Evolutionary conservation across 2,888 invertebrate species (phyloP).

Genomic region (Lamellibrachia satsuma): DNA sequence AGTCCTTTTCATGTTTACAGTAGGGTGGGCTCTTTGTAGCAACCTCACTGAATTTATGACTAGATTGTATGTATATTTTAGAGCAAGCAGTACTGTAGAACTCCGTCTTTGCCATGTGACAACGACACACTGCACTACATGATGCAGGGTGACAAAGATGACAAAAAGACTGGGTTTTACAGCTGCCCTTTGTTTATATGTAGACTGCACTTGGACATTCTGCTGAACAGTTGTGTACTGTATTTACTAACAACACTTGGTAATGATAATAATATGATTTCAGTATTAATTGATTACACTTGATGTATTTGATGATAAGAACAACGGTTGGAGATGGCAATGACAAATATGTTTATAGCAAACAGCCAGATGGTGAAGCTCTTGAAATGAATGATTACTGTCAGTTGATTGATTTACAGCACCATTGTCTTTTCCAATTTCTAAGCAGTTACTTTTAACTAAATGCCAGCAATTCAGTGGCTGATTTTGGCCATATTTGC

Average conservation of each 20-base stretch:
- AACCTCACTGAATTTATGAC: constrained; percentile 5
- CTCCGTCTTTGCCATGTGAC: not conserved
- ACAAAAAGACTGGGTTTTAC: not conserved
- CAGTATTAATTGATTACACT: constrained; percentile 13
- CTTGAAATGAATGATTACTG: not conserved
- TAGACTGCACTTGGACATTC: not conserved
- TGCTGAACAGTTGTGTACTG: not conserved
- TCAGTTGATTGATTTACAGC: not conserved
- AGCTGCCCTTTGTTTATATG: constrained; percentile 17
- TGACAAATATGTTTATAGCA: not conserved
- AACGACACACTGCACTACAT: not conserved
- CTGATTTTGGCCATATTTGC: not conserved
- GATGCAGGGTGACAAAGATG: not conserved
- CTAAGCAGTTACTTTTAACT: not conserved
- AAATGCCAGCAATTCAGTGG: not conserved
- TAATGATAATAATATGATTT: constrained; percentile 10
- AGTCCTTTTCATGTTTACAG: not conserved
- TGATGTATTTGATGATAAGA: not conserved
- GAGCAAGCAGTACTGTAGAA: not conserved
- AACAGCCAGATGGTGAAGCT: not conserved
- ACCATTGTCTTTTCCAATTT: not conserved
- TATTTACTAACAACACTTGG: not conserved
- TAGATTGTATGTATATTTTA: not conserved
- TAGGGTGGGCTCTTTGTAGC: not conserved
- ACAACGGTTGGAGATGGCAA: not conserved